Evolutionary conservation across 2,113 vertebrate genomes (phyloP).

Genomic region (Antechinus stuartii): DNA sequence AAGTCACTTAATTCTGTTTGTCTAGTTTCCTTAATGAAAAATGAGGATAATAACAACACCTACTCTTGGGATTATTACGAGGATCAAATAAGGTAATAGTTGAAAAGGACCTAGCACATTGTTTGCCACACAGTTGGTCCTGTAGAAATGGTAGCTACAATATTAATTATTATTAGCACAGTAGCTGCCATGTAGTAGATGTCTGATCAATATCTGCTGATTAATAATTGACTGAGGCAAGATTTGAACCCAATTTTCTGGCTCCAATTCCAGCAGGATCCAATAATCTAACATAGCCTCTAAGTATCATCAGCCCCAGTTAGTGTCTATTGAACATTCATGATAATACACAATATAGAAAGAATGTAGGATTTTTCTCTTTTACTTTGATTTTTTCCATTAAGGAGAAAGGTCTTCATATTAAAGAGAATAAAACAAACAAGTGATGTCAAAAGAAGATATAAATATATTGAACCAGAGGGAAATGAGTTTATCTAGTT

Average conservation of each 20-base stretch:
- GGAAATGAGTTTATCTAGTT: background rate
- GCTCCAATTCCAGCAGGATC: background rate
- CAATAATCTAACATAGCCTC: background rate
- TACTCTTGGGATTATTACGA: background rate
- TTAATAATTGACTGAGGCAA: background rate
- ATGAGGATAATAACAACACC: background rate
- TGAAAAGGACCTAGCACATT: background rate
- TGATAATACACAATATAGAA: background rate
- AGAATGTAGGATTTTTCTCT: background rate
- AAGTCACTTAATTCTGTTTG: background rate
- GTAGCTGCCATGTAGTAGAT: background rate
- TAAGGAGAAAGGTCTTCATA: background rate
- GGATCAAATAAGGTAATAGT: background rate
- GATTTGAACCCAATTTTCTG: background rate
- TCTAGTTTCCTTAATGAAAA: background rate
- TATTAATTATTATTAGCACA: background rate
- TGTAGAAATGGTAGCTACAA: background rate
- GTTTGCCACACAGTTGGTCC: background rate
- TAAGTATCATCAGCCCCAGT: background rate
- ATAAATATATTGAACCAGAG: background rate
- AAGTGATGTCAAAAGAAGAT: background rate
- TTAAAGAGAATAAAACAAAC: background rate
- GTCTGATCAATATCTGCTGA: background rate
- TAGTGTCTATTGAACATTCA: background rate
- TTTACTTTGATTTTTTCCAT: background rate